These are phyloP conservation scores for Nipponacmea schrenckii DNA, from an alignment of 2,888 invertebrate species.

Conservation along the genomic window DNA sequence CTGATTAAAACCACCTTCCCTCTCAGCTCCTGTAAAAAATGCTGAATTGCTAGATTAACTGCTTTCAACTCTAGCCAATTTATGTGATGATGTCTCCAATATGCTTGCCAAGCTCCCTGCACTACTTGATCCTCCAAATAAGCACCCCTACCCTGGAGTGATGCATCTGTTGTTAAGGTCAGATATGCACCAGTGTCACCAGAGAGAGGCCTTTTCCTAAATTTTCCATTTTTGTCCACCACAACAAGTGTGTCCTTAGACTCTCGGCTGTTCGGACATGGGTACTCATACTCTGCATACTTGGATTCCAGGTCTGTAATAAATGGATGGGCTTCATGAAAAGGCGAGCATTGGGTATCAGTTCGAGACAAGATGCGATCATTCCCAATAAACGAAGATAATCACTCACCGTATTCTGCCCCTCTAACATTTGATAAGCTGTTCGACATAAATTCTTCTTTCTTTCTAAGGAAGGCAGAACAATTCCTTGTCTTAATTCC, in stretches of 20 bases:
- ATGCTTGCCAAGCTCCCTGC: constrained; percentile 11
- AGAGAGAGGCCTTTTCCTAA: not conserved
- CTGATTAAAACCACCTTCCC: constrained; percentile 7
- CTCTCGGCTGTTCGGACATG: not conserved
- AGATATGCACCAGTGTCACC: not conserved
- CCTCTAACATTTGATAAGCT: not conserved
- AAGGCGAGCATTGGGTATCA: constrained; percentile 21
- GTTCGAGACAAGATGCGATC: constrained; percentile 10
- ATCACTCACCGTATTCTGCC: constrained; percentile 9
- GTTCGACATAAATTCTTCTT: not conserved
- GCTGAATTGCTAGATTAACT: constrained; percentile 1
- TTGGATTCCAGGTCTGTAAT: constrained; percentile 7
- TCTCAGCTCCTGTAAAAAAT: constrained; percentile 7
- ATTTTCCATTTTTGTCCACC: not conserved
- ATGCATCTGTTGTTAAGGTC: constrained; percentile 14
- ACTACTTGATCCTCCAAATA: constrained; percentile 12
- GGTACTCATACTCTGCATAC: not conserved
- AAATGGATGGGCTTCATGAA: constrained; percentile 11
- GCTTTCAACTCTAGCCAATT: constrained; percentile 17
- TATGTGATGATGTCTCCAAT: not conserved
- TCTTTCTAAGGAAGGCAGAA: constrained; percentile 25
- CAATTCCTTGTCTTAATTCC: constrained; percentile 20
- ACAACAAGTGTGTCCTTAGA: not conserved
- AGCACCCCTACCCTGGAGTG: constrained; percentile 11
- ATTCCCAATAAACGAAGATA: constrained; percentile 12